Base-by-base conservation (phyloP, 92 coral and sea anemone species). In the Isaurus tuberculatus region DNA sequence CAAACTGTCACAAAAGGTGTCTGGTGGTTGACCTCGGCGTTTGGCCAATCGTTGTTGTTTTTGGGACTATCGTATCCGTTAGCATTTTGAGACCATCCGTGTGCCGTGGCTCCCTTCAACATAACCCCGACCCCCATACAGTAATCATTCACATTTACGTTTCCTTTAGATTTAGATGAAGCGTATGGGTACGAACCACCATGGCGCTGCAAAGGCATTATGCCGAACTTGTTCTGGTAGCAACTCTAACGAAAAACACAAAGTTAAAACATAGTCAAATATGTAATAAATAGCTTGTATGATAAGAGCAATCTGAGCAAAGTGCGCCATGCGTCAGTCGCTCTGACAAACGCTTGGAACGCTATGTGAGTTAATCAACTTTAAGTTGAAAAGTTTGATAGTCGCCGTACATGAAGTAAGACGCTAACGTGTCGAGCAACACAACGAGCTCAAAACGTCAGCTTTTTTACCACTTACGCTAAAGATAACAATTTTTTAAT, bases 11-110 rank as follows among this genome's bases (percentile, higher is more conserved):
- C 66, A 64, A 82, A 79, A 20, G 96, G 98, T 9, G 92, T 63
- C 51, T 74, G 88, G 57, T 92, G 97, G 58, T 72, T 82, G 91
- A 82, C 80, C 8, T 71, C 14, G 9, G 65, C 25, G 73, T 94
- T 94, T 23, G 96, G 98, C 98, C 98, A 94, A 88, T 92, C 98
- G 81, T 90, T 81, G 83, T 92, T 90, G 73, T 92, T 94, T 66
- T 77, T 85, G 44, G 98, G 90, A 28, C 91, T 82, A 66, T 94
- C 98, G 36, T 84, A 92, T 8, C 94, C 98, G 46, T 86, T 84
- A 79, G 57, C 96, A 80, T 89, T 90, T 80, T 94, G 94, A 8
- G 84, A 22, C 98, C 98, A 94, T 64, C 95, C 98, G 83, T 92
- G 75, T 53, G 83, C 98, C 42, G 77, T 83, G 65, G 91, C 72